phyloP scores from a whole-genome alignment of 2,113 vertebrate genomes.

The Ptilorrhoa leucosticta region DNA sequence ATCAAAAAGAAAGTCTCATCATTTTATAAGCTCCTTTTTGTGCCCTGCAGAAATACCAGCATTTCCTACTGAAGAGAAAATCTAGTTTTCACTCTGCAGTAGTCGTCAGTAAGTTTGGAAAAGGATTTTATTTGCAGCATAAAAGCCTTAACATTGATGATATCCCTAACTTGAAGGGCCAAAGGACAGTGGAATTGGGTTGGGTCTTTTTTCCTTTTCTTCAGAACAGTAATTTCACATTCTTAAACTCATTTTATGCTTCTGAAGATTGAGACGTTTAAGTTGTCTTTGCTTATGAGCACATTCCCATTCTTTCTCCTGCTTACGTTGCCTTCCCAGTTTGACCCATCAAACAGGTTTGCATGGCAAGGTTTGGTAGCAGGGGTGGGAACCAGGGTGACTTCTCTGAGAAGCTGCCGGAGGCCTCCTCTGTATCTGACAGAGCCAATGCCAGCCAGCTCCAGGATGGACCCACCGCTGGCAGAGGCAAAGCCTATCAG shows the following conservation, averaged over 20 bases:
- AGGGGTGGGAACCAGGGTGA: neutral
- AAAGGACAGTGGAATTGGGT: neutral
- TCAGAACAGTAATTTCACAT: neutral
- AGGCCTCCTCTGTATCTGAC: accelerated
- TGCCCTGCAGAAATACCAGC: neutral
- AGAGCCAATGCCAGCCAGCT: neutral
- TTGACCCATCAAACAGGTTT: neutral
- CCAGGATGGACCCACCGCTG: neutral
- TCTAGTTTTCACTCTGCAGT: neutral
- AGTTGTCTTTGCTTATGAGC: neutral
- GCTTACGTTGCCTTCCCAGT: neutral
- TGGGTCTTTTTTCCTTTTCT: neutral
- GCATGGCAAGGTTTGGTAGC: neutral
- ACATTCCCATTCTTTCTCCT: neutral
- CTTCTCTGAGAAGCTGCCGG: neutral
- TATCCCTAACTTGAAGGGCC: neutral
- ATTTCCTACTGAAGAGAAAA: neutral
- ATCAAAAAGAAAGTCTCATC: neutral
- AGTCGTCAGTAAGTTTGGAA: neutral
- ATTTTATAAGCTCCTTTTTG: neutral
- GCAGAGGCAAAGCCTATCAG: neutral
- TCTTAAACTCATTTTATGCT: neutral
- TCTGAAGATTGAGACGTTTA: accelerated
- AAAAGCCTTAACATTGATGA: neutral
- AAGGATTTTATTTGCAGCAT: neutral